Conservation (phyloP, 2,113 vertebrate genomes). For the Tonatia bakeri region DNA sequence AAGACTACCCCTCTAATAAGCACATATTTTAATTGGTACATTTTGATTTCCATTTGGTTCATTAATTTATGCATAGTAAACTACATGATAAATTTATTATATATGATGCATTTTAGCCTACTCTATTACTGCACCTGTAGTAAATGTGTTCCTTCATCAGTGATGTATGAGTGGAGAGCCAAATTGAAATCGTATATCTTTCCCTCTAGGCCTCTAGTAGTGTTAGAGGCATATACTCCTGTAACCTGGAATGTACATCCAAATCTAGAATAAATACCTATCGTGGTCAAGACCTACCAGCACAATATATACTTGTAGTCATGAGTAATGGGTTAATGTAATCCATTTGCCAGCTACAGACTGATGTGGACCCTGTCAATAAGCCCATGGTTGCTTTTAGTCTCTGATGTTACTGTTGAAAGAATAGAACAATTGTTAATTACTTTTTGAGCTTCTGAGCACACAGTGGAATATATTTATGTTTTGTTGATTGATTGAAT, state of each 20-base stretch:
- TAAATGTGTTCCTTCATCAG: background rate
- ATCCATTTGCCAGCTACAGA: background rate
- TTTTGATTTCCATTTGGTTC: background rate
- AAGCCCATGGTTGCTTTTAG: background rate
- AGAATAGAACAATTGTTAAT: background rate
- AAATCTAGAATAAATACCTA: background rate
- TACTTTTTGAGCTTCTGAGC: background rate
- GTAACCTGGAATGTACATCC: background rate
- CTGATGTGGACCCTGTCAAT: background rate
- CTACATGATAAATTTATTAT: background rate
- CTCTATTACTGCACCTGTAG: background rate
- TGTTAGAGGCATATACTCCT: background rate
- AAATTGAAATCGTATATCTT: background rate
- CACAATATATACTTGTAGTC: no score
- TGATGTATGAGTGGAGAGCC: no score
- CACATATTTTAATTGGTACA: background rate
- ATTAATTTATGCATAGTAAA: background rate
- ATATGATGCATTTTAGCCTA: background rate
- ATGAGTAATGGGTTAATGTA: background rate
- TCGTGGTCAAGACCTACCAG: background rate
- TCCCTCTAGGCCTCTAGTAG: background rate
- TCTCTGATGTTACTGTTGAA: background rate
- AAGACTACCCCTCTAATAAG: background rate
- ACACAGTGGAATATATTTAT: background rate
- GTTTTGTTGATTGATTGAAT: background rate